Evolutionary conservation across 2,113 vertebrate genomes (phyloP), one percentile per base, ranked within the genome.

Genomic region (Catagonus wagneri): DNA sequence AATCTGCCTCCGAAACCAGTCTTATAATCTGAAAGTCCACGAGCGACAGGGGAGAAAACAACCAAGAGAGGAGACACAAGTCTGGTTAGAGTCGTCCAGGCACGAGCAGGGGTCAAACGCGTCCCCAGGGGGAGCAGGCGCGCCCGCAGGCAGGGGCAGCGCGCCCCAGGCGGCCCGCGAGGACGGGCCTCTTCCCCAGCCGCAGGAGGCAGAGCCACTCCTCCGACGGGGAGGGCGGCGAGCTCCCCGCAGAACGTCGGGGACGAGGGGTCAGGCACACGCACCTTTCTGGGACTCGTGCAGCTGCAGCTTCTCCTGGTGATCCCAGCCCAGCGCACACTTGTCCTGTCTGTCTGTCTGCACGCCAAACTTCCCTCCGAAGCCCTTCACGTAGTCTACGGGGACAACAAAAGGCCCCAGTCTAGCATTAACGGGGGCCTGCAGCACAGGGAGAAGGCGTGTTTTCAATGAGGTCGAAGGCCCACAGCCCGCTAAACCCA

Each of bases 211-310:
- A 16, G 2, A 44, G 65, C 79, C 29, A 17, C 52, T 50, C 50
- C 39, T 60, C 58, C 36, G 11, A 83, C 34, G 12, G 12, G 14
- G 58, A 90, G 44, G 66, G 90, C 15, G 44, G 44, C 7, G 15
- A 2, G 10, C 16, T 58, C 61, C 32, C 0, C 1, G 3, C 19
- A 60, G 5, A n/a, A 1, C 7, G 11, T 13, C 3, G 0, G 0
- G 16, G 2, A 36, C 1, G 15, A 44, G 50, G 0, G 1, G 54
- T 11, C 23, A 6, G 9, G 1, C 0, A 3, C 34, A 8, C 1
- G 3, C 98, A 99, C 99, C 99, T 99, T 99, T 99, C 97, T 99
- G 99, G 69, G 99, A 99, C 86, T 99, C 99, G 0, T 99, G 99
- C 27, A 99, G 99, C 98, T 99, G 99, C 10, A 99, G 97, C 19